Base-by-base conservation (phyloP, 2,797 vertebrate genomes). In the Fundulus diaphanus region DNA sequence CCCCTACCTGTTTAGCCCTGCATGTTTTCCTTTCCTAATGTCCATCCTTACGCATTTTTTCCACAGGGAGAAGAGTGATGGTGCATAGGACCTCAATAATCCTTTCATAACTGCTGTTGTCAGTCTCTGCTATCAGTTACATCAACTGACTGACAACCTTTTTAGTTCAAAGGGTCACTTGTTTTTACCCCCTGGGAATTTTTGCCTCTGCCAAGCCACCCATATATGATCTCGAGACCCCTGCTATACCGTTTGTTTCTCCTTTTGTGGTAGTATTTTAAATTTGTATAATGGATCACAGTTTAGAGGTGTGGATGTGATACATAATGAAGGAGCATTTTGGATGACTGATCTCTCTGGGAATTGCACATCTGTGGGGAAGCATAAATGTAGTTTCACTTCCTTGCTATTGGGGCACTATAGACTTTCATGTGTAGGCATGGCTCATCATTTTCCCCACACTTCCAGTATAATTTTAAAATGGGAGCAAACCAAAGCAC, bases 301-400 rank as follows among this genome's bases (percentile, higher is more conserved):
- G 52, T 78, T 76, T 46, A 79, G 78, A 52, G 31, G 73, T 44
- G 37, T 77, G 80, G 67, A 70, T 87, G 46, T 48, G 46, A 48
- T 48, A 15, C 18, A 4, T 49, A 7, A 20, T 20, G 49, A 22
- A 22, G 22, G 49, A 49, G 20, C 48, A 20, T 49, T 49, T 49
- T 49, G 16, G 48, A 49, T 49, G 16, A 46, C 18, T 49, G 48
- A 22, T 49, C 4, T 49, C 16, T 49, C 15, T 48, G 46, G 46
- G 16, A 90, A 92, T 82, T 74, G 79, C 78, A 80, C 88, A 85
- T 91, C 90, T 92, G 83, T 86, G 78, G 85, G 73, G 83, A 83
- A 76, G 87, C 91, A 93, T 94, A 92, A 90, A 72, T 86, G 63
- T 40, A 78, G 80, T 80, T 9, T 24, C 72, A 85, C 87, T 85